phyloP scores from a whole-genome alignment of 2,888 invertebrate genomes.

The Ormyrus thymus region DNA sequence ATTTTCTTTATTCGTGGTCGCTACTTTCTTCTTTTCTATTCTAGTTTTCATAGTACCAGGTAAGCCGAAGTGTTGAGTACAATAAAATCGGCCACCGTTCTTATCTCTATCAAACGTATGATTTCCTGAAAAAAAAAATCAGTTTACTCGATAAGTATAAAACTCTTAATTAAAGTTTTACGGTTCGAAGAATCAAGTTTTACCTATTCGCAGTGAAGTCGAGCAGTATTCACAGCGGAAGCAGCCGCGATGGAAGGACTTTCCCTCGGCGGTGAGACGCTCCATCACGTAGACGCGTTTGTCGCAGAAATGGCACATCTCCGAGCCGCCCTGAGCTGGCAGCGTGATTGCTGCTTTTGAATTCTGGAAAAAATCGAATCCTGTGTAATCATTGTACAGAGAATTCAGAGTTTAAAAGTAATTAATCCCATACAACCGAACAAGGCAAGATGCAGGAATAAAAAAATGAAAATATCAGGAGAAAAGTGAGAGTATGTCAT shows the following conservation, averaged over 20 bases:
- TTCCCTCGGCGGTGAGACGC: constrained; percentile 90
- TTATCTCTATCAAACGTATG: constrained; percentile 73
- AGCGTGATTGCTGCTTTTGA: constrained; percentile 79
- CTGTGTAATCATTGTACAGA: background rate
- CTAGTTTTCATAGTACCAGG: constrained; percentile 76
- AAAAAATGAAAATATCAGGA: too few species aligned
- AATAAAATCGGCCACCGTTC: constrained; percentile 80
- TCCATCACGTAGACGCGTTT: constrained; percentile 96
- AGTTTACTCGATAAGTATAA: background rate
- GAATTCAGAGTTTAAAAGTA: background rate
- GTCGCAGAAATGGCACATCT: constrained; percentile 91
- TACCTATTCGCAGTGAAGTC: constrained; percentile 86
- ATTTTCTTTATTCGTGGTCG: constrained; percentile 72
- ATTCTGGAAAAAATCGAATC: constrained; percentile 74
- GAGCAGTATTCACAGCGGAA: constrained; percentile 96
- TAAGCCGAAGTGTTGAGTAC: constrained; percentile 84
- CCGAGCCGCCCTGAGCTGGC: constrained; percentile 82
- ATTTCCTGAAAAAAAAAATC: constrained; percentile 64
- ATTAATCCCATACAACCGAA: constrained; percentile 45
- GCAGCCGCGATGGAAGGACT: constrained; percentile 94
- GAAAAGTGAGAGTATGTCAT: constrained; percentile 15
- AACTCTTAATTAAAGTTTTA: background rate
- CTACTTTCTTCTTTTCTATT: constrained; percentile 68
- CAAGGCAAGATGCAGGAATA: constrained; percentile 16
- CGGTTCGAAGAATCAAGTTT: background rate